Percentiles rank a stretch among this genome's conserved stretches.
phyloP scores from a whole-genome alignment of 2,888 invertebrate genomes.

The Cephus rjabovi region DNA sequence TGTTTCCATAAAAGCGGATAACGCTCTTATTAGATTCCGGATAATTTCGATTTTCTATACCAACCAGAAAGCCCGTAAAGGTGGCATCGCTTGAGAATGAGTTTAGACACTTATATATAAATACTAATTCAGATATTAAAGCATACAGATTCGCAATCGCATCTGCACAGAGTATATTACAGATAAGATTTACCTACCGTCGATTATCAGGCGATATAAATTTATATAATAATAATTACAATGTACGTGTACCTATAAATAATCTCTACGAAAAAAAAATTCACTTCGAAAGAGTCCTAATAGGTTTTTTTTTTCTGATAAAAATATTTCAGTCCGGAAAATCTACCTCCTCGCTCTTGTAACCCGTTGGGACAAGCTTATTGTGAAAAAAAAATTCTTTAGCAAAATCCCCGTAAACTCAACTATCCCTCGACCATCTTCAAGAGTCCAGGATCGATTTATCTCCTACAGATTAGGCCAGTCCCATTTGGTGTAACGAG shows the following conservation, averaged over 20 bases:
- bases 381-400: neutral
- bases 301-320: neutral
- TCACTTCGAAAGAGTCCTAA: neutral
- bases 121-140: neutral
- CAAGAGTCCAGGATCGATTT: neutral
- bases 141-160: neutral
- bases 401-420: neutral
- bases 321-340: neutral
- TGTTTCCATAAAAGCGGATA: neutral
- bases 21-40: neutral
- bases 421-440: neutral
- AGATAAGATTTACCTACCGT: neutral
- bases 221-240: neutral
- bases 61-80: neutral
- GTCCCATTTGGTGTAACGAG: neutral
- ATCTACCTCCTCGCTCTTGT: neutral
- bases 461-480: neutral
- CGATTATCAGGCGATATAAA: neutral
- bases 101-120: neutral
- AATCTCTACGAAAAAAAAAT: neutral
- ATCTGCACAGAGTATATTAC: neutral
- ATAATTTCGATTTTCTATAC: neutral
- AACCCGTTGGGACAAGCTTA: neutral
- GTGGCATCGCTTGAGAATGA: neutral
- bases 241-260: neutral